These are phyloP conservation scores for Ptyas mucosa DNA, from an alignment of 2,113 vertebrate species.

Conservation along the genomic window DNA sequence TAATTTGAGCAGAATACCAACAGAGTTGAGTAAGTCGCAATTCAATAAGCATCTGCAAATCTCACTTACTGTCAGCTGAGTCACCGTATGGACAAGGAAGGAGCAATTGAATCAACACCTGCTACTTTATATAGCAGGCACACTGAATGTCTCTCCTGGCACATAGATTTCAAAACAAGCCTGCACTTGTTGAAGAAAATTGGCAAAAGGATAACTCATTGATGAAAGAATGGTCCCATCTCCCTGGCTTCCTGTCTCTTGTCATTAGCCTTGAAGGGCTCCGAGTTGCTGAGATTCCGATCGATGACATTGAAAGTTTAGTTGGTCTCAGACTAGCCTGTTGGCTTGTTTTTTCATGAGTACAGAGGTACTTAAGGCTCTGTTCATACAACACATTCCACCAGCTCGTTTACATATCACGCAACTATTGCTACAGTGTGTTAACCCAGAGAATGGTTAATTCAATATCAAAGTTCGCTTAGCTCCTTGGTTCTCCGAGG, in stretches of 20 bases:
- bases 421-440: background rate
- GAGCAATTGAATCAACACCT: slow-evolving; percentile 21
- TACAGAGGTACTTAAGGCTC: background rate
- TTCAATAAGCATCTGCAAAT: slow-evolving; percentile 27
- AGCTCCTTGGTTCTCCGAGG: too few relatives aligned
- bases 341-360: background rate
- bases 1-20: slow-evolving; percentile 20
- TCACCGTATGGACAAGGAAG: slow-evolving; percentile 1
- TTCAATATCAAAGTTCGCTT: background rate
- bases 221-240: slow-evolving; percentile 3
- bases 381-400: background rate
- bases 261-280: background rate
- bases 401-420: background rate
- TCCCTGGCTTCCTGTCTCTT: background rate
- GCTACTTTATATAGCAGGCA: background rate
- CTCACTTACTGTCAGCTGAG: background rate
- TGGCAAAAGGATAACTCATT: slow-evolving; percentile 8
- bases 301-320: background rate
- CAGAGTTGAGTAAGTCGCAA: background rate
- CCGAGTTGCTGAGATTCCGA: background rate
- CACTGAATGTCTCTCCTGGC: background rate
- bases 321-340: background rate
- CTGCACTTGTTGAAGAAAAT: background rate
- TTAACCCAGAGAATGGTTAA: background rate
- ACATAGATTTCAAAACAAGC: background rate